These are phyloP conservation scores for Drosophila cracens DNA, from an alignment of 2,888 invertebrate genomes.

Conservation along the genomic window DNA sequence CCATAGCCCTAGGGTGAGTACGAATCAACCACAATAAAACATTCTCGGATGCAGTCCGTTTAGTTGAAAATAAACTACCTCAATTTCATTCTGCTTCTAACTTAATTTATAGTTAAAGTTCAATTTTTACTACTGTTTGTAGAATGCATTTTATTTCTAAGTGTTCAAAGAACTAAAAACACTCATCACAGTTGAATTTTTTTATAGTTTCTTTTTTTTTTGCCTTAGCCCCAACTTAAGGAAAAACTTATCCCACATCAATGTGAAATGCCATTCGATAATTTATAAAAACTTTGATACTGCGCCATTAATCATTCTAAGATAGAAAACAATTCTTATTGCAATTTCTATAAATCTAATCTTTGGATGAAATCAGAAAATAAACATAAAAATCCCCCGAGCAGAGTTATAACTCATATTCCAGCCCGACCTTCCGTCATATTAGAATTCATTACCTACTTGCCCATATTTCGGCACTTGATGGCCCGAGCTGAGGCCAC, in stretches of 20 bases:
- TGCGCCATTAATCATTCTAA: background rate
- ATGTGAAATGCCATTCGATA: conserved; percentile 6
- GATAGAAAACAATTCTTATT: conserved; percentile 15
- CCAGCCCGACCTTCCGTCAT: conserved; percentile 49
- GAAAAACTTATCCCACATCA: background rate
- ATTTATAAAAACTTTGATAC: conserved; percentile 3
- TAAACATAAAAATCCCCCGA: conserved; percentile 9
- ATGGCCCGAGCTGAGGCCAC: conserved; percentile 42
- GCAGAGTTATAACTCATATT: conserved; percentile 34
- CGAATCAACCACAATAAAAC: background rate
- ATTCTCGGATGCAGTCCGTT: background rate
- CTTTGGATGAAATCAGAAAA: conserved; percentile 11
- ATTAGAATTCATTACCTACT: conserved; percentile 72
- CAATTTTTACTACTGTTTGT: background rate
- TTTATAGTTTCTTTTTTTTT: background rate
- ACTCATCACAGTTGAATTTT: background rate
- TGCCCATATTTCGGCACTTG: conserved; percentile 58
- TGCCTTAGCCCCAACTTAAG: background rate
- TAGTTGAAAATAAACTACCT: background rate
- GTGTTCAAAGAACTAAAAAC: background rate
- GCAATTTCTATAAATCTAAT: conserved; percentile 15
- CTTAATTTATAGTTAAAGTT: background rate
- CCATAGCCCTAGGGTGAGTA: conserved; percentile 85
- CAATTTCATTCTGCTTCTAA: background rate
- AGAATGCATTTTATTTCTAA: background rate